Evolutionary conservation across 2,113 vertebrate species (phyloP), one percentile per base, ranked within the genome.

Genomic region (Mobula hypostoma): DNA sequence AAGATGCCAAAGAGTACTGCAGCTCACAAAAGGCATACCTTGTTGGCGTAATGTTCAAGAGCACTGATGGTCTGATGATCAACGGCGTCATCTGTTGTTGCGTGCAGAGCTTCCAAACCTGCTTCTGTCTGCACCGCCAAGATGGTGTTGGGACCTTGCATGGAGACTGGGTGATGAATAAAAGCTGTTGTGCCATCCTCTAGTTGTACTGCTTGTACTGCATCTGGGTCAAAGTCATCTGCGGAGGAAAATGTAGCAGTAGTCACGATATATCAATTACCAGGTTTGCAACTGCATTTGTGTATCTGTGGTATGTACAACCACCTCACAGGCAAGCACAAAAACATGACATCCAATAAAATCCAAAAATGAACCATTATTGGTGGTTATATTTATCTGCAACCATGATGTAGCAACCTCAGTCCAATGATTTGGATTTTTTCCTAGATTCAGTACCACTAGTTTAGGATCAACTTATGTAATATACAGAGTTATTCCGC

Each of bases 151-250:
- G 95, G 96, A 0, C 96, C 94, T 0, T 96, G 95, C 95, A 97
- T 0, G 0, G 96, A 58, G 74, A 95, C 94, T 8, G 97, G 96
- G 94, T 56, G 96, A 88, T 97, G 97, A 68, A 98, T 96, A 94
- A 97, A 97, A 87, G 97, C 97, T 6, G 97, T 98, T 95, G 97
- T 98, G 94, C 97, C 97, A 0, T 98, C 97, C 95, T 97, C 97
- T 72, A 97, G 95, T 95, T 97, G 97, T 78, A 98, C 76, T 0
- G 97, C 96, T 95, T 98, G 96, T 5, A 98, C 96, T 32, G 97
- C 94, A 88, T 94, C 95, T 5, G 97, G 95, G 95, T 97, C 96
- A 0, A 95, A 97, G 94, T 96, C 95, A 94, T 97, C 97, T 98
- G 95, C 2, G 72, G 24, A 14, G 29, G 58, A 61, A 12, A 63